Conservation (phyloP, 2,113 vertebrate species). For the Gobiocypris rarus region DNA sequence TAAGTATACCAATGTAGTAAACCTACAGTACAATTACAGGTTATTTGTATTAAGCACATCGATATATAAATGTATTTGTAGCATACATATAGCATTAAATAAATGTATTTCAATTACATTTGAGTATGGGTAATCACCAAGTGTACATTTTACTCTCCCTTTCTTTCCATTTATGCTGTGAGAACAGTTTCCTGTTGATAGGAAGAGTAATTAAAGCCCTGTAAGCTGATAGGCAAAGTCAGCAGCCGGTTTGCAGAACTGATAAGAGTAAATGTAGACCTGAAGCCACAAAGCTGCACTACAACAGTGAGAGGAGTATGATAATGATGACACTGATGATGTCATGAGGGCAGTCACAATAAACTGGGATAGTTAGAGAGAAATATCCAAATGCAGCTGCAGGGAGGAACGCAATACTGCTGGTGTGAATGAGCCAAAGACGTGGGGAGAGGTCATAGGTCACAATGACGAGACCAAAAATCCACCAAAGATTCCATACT, state of each 20-base stretch:
- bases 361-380: neutral
- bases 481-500: neutral
- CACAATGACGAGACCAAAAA: conserved; percentile 7
- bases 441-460: conserved; percentile 16
- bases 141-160: conserved; percentile 8
- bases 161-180: neutral
- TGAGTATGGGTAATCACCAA: neutral
- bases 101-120: no score
- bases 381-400: neutral
- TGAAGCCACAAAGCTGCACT: neutral
- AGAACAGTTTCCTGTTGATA: conserved; percentile 19
- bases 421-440: neutral
- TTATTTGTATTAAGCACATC: no score
- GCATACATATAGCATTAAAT: no score
- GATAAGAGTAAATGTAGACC: conserved; percentile 24
- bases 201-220: neutral
- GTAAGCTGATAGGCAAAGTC: conserved; percentile 2
- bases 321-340: conserved; percentile 3
- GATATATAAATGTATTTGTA: no score
- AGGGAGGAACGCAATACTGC: neutral
- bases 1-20: no score
- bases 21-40: no score
- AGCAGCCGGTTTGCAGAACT: conserved; percentile 7
- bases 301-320: neutral
- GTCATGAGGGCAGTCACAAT: conserved; percentile 2